Conservation (phyloP, 2,113 vertebrate genomes). For the Arizona elegans region DNA sequence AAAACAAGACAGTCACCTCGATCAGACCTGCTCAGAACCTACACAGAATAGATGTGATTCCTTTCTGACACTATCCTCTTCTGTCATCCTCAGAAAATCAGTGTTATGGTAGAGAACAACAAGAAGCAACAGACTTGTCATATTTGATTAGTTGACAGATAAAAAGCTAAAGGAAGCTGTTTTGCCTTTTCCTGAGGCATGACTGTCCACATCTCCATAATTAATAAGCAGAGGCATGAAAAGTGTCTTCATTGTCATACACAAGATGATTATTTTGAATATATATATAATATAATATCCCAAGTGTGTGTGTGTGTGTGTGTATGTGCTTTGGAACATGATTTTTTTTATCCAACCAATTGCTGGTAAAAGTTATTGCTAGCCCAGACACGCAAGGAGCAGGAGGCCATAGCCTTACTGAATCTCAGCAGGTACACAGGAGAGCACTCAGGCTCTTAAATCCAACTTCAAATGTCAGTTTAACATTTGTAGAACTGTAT, state of each 20-base stretch:
- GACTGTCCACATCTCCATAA: neutral
- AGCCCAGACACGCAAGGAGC: slow-evolving; percentile 54
- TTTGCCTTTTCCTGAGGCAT: neutral
- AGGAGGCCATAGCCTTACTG: slow-evolving; percentile 27
- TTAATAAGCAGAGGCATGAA: neutral
- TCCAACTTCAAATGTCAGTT: slow-evolving; percentile 73
- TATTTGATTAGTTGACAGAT: neutral
- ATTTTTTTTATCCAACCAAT: slow-evolving; percentile 50
- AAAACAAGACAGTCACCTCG: neutral
- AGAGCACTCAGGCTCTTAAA: slow-evolving; percentile 41
- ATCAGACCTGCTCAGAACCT: neutral
- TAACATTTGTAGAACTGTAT: slow-evolving; percentile 74
- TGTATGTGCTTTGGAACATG: neutral
- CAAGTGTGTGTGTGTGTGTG: neutral
- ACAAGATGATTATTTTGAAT: neutral
- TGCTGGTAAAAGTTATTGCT: slow-evolving; percentile 74
- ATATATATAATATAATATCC: neutral
- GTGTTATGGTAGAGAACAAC: neutral
- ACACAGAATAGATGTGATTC: neutral
- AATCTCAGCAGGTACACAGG: slow-evolving; percentile 44
- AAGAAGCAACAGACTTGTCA: neutral
- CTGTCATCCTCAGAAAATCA: neutral
- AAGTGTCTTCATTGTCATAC: neutral
- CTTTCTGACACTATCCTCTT: neutral
- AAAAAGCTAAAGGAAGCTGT: neutral